Evolutionary conservation across 2,888 invertebrate genomes (phyloP).

Genomic region (Andricus curvator): DNA sequence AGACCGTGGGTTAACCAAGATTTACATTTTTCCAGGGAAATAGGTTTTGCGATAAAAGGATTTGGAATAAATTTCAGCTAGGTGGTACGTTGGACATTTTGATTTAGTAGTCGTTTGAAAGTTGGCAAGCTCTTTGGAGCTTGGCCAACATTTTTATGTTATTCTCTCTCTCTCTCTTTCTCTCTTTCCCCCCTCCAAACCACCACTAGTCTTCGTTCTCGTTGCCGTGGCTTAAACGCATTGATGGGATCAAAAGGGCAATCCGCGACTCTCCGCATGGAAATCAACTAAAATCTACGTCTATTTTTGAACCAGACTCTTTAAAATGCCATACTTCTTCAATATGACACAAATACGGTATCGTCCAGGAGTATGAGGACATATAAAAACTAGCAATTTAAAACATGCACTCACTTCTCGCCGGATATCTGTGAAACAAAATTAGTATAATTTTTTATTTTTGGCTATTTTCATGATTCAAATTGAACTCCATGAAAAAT

Average conservation of each 20-base stretch:
- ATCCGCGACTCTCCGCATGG: slow-evolving; percentile 15
- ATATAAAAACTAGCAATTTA: no score
- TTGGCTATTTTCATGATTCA: no score
- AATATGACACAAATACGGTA: neutral
- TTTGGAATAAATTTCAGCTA: slow-evolving; percentile 73
- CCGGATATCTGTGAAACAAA: no score
- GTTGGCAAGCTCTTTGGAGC: slow-evolving; percentile 76
- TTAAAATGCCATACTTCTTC: neutral
- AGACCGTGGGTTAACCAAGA: slow-evolving; percentile 63
- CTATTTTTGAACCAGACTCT: neutral
- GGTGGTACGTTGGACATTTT: slow-evolving; percentile 67
- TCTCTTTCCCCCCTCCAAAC: neutral
- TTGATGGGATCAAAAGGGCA: slow-evolving; percentile 38
- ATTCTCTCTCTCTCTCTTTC: slow-evolving; percentile 57
- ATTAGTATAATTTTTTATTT: no score
- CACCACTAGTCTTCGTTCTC: slow-evolving; percentile 10
- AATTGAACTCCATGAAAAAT: no score
- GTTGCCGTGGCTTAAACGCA: slow-evolving; percentile 34
- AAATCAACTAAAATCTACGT: slow-evolving; percentile 35
- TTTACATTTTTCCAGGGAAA: slow-evolving; percentile 72
- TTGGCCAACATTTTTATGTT: slow-evolving; percentile 73
- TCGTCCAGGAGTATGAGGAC: no score
- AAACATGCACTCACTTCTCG: no score
- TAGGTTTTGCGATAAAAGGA: slow-evolving; percentile 74
- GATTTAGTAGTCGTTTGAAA: slow-evolving; percentile 76